phyloP scores from a whole-genome alignment of 2,888 invertebrate species.

The Leptopterna dolabrata region DNA sequence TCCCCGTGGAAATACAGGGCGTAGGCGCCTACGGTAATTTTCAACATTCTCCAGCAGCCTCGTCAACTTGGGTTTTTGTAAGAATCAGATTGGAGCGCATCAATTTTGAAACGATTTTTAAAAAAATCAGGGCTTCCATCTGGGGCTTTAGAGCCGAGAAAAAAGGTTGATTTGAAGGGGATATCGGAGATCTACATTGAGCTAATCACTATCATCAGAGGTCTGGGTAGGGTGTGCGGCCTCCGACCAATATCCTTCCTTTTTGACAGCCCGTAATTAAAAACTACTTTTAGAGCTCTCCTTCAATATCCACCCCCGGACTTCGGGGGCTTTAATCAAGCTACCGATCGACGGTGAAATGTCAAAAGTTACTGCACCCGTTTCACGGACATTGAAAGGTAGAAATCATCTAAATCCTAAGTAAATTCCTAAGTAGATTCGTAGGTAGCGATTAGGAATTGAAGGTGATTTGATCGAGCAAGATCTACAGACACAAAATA shows the following conservation, averaged over 20 bases:
- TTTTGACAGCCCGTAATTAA: constrained; percentile 21
- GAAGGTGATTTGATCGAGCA: too few relatives aligned
- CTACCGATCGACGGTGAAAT: constrained; percentile 1
- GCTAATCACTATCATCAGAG: constrained; percentile 34
- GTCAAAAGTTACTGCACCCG: background rate
- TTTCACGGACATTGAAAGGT: too few relatives aligned
- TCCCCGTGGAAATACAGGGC: too few relatives aligned
- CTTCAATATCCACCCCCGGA: background rate
- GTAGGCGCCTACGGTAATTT: background rate
- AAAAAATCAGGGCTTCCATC: background rate
- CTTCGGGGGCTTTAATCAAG: constrained; percentile 5
- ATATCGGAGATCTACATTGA: constrained; percentile 30
- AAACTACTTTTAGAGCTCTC: background rate
- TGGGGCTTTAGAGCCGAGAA: background rate
- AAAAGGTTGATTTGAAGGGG: constrained; percentile 17
- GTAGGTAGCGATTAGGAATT: too few relatives aligned
- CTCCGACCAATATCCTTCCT: constrained; percentile 16
- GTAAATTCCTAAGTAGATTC: too few relatives aligned
- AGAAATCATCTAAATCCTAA: too few relatives aligned
- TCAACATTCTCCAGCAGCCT: background rate
- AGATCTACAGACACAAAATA: too few relatives aligned
- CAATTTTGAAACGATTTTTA: background rate
- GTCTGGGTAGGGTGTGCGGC: background rate
- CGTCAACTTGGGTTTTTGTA: background rate
- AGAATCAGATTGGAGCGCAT: background rate